Conservation (phyloP, 92 coral and sea anemone species). For the Zoanthus gigantus region DNA sequence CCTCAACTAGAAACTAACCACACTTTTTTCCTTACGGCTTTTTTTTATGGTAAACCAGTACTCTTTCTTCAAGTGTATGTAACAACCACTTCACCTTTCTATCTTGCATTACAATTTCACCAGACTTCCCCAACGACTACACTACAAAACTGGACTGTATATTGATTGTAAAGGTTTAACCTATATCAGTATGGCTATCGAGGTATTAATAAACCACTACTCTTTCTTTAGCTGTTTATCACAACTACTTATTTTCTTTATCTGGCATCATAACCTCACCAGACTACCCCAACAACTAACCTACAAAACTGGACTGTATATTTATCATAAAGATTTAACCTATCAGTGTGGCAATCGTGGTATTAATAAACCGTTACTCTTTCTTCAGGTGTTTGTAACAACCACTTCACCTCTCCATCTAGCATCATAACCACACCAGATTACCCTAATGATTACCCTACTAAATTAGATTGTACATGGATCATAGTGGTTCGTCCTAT, state of each 20-base stretch:
- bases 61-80: slow-evolving; percentile 7
- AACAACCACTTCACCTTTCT: neutral
- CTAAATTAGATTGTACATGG: slow-evolving; percentile 21
- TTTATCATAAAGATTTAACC: slow-evolving; percentile 8
- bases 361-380: too few relatives aligned
- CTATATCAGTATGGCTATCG: too few relatives aligned
- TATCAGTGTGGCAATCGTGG: too few relatives aligned
- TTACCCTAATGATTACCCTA: slow-evolving; percentile 31
- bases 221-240: slow-evolving; percentile 3
- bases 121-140: slow-evolving; percentile 31
- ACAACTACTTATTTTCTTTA: neutral
- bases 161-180: neutral
- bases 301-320: slow-evolving; percentile 6
- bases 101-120: slow-evolving; percentile 15
- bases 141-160: neutral
- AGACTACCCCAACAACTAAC: slow-evolving; percentile 33
- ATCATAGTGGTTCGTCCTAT: neutral
- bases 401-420: neutral
- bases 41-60: too few relatives aligned
- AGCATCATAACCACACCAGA: slow-evolving; percentile 33
- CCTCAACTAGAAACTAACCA: too few relatives aligned
- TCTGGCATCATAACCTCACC: slow-evolving; percentile 34
- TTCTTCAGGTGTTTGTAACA: slow-evolving; percentile 7
- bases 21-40: too few relatives aligned
- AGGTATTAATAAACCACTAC: neutral